phyloP scores from a whole-genome alignment of 2,797 vertebrate species.

The Chelon labrosus region DNA sequence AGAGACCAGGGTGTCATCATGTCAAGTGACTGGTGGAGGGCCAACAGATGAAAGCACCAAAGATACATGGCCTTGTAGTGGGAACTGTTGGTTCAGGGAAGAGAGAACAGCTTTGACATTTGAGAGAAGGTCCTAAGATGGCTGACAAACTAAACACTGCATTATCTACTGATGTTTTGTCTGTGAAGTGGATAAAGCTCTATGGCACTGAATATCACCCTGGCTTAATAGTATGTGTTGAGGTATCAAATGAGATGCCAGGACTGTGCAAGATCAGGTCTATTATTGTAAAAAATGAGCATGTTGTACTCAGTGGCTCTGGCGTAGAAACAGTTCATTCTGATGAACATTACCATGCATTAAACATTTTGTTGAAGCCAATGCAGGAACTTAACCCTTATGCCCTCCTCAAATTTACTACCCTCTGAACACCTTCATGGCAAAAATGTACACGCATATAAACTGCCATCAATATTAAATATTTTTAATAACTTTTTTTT shows the following conservation, averaged over 20 bases:
- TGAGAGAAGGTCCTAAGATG: slow-evolving; percentile 20
- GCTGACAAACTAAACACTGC: too few relatives aligned
- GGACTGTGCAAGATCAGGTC: background rate
- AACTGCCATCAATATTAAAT: too few relatives aligned
- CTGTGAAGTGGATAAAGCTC: too few relatives aligned
- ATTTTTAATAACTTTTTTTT: too few relatives aligned
- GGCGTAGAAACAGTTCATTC: background rate
- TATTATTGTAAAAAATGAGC: background rate
- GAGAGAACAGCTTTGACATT: slow-evolving; percentile 28
- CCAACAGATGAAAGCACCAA: slow-evolving; percentile 24
- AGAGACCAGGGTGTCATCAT: too few relatives aligned
- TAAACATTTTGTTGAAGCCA: background rate
- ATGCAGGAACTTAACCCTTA: background rate
- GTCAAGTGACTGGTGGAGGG: background rate
- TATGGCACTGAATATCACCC: slow-evolving; percentile 28
- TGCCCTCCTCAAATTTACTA: too few relatives aligned
- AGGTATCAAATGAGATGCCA: background rate
- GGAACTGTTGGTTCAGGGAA: slow-evolving; percentile 39
- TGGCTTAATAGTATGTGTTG: slow-evolving; percentile 16
- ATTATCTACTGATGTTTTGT: too few relatives aligned
- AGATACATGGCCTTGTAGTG: slow-evolving; percentile 32
- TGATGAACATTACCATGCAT: background rate
- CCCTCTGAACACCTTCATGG: too few relatives aligned
- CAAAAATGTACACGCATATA: too few relatives aligned
- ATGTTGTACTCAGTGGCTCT: background rate